These are phyloP conservation scores for Nothoprocta pentlandii DNA, from an alignment of 2,113 vertebrate genomes.

Conservation along the genomic window DNA sequence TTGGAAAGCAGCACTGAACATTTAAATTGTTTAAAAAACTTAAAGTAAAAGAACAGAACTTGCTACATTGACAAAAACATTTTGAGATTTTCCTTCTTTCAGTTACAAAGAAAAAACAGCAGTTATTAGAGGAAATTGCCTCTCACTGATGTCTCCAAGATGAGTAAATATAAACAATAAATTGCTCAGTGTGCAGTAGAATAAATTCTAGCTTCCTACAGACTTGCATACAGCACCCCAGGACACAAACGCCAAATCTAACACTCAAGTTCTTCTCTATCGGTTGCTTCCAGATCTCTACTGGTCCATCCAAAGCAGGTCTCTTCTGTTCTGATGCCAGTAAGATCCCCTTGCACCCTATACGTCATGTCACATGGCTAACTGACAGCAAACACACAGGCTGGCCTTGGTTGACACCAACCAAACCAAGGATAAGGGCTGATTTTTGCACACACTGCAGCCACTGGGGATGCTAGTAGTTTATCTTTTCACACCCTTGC, in stretches of 20 bases:
- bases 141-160: background rate
- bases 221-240: background rate
- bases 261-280: background rate
- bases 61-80: background rate
- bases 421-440: background rate
- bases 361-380: too few relatives aligned
- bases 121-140: background rate
- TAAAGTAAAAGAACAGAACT: background rate
- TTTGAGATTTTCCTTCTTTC: background rate
- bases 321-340: background rate
- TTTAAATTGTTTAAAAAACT: background rate
- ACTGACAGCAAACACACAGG: background rate
- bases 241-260: background rate
- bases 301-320: background rate
- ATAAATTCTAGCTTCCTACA: background rate
- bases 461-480: rapidly evolving
- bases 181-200: background rate
- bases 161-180: background rate
- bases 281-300: background rate
- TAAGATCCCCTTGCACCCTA: background rate
- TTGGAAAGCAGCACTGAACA: rapidly evolving
- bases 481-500: background rate
- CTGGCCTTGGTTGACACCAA: background rate
- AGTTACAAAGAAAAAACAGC: background rate
- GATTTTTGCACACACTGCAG: background rate